Evolutionary conservation across 2,888 invertebrate genomes (phyloP).

Genomic region (Chymomyza caudatula): DNA sequence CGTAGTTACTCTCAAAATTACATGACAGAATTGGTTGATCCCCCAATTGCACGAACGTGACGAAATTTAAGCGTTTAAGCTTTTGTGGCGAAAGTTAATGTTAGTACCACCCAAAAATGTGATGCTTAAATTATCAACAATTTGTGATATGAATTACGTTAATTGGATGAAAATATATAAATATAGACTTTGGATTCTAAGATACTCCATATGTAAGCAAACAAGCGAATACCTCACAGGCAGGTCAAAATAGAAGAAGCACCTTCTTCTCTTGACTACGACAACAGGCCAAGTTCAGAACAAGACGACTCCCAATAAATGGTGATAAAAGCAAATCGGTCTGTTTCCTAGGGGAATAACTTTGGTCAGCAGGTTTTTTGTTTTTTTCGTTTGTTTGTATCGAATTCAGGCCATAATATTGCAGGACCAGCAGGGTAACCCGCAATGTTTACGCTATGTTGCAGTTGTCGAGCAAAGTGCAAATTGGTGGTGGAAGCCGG

Average conservation of each 20-base stretch:
- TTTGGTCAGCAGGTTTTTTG: slow-evolving; percentile 47
- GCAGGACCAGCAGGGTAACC: slow-evolving; percentile 18
- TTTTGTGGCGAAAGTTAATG: neutral
- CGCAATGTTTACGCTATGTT: slow-evolving; percentile 56
- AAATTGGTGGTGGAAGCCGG: neutral
- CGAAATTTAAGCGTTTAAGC: slow-evolving; percentile 26
- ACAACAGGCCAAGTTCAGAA: neutral
- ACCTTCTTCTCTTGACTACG: too few relatives aligned
- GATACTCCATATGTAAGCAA: too few relatives aligned
- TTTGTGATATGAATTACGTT: neutral
- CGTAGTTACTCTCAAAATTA: slow-evolving; percentile 36
- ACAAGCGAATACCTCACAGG: too few relatives aligned
- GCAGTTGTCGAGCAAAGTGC: slow-evolving; percentile 23
- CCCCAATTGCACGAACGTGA: slow-evolving; percentile 44
- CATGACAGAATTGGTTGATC: slow-evolving; percentile 55
- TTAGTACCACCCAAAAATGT: neutral
- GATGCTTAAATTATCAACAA: neutral
- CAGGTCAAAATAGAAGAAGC: too few relatives aligned
- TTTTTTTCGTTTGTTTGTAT: neutral
- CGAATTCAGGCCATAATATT: neutral
- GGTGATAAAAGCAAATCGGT: neutral
- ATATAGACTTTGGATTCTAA: too few relatives aligned
- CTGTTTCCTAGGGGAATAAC: slow-evolving; percentile 31
- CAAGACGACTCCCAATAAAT: neutral
- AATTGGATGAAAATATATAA: too few relatives aligned